Conservation (phyloP, 2,113 vertebrate genomes). For the Salvator merianae region DNA sequence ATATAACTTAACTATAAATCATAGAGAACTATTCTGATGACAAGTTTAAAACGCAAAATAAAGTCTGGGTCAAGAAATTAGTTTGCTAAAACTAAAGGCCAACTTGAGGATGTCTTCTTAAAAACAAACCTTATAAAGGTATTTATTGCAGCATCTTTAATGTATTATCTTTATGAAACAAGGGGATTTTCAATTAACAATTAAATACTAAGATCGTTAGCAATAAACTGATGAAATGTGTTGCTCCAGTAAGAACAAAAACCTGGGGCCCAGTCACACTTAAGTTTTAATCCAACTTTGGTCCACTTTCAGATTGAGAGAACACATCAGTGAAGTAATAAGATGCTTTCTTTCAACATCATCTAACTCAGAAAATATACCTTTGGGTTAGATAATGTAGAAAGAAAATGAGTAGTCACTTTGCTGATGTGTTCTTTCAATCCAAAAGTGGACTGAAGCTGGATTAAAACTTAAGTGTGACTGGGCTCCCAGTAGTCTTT, state of each 20-base stretch:
- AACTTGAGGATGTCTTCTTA: constrained; percentile 50
- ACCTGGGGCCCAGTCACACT: no score
- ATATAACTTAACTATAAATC: constrained; percentile 72
- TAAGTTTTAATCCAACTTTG: no score
- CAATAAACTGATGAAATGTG: not conserved
- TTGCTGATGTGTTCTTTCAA: no score
- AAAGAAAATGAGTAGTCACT: no score
- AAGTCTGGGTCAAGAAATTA: constrained; percentile 69
- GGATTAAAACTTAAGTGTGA: no score
- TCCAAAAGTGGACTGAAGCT: no score
- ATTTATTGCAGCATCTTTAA: constrained; percentile 33
- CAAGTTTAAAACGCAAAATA: constrained; percentile 70
- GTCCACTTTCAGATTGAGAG: no score
- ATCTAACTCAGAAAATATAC: no score
- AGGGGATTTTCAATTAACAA: constrained; percentile 12
- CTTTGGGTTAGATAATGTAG: no score
- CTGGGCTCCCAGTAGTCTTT: no score
- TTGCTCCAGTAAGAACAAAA: not conserved
- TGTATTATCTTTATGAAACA: constrained; percentile 6
- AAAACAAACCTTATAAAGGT: constrained; percentile 41
- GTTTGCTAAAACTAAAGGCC: constrained; percentile 55
- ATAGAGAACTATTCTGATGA: constrained; percentile 69
- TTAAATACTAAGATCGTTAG: constrained; percentile 25
- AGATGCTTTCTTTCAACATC: no score
- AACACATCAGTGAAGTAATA: no score